Conservation (phyloP, 2,113 vertebrate genomes). For the Melospiza melodia region DNA sequence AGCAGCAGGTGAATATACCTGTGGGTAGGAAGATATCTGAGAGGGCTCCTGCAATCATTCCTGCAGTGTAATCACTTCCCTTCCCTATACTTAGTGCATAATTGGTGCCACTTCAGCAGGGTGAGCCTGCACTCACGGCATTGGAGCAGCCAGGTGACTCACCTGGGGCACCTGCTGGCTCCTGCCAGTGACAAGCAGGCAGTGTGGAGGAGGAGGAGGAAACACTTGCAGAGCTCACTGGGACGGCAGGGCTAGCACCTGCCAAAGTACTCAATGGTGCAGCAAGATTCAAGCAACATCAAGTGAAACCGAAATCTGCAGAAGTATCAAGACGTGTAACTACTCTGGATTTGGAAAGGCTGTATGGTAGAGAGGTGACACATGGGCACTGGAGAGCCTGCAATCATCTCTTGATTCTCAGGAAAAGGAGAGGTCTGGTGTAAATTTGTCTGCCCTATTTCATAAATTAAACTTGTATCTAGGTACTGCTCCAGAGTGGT, state of each 20-base stretch:
- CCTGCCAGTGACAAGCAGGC: not conserved
- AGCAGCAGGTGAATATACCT: not conserved
- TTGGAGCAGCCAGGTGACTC: conserved; percentile 21
- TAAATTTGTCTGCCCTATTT: not conserved
- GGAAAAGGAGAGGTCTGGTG: not conserved
- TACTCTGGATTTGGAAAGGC: not conserved
- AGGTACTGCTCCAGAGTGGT: not conserved
- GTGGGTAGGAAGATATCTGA: not conserved
- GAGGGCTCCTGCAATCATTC: not conserved
- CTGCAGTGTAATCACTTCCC: not conserved
- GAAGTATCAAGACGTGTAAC: not conserved
- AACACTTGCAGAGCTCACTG: not conserved
- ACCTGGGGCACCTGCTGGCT: not conserved
- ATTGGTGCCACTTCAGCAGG: conserved; percentile 46
- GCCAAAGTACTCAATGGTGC: not conserved
- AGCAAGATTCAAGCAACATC: not conserved
- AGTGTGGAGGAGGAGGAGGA: not conserved
- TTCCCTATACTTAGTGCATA: not conserved
- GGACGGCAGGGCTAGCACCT: not conserved
- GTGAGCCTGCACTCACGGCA: not conserved
- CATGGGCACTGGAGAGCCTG: not conserved
- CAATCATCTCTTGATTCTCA: not conserved
- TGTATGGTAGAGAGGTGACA: not conserved
- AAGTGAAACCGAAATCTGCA: not conserved
- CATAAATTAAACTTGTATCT: not conserved